Evolutionary conservation across 1,140 invertebrate species (phyloP).

Genomic region (Belonocnema kinseyi): DNA sequence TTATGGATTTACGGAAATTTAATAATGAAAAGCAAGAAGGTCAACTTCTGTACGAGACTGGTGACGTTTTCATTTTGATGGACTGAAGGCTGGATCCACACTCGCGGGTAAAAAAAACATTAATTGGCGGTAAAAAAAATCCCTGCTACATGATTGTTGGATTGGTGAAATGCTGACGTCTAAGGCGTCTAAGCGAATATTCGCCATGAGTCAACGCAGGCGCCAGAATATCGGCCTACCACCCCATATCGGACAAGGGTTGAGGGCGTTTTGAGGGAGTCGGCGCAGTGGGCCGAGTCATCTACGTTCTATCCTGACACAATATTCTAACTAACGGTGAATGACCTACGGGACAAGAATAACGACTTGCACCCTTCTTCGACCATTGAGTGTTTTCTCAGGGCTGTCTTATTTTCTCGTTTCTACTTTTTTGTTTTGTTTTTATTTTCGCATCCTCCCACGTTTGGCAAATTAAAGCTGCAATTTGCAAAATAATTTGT

Average conservation of each 20-base stretch:
- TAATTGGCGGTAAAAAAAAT: not conserved
- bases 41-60: not conserved
- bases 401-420: conserved; percentile 32
- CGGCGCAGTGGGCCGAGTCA: conserved; percentile 40
- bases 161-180: not conserved
- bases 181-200: conserved; percentile 5
- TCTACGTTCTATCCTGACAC: conserved; percentile 4
- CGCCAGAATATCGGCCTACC: conserved; percentile 66
- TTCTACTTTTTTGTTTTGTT: not conserved
- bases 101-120: conserved; percentile 13
- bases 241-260: conserved; percentile 45
- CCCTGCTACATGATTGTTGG: conserved; percentile 35
- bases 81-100: not conserved
- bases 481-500: conserved; percentile 17
- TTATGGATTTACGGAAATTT: not conserved
- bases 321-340: conserved; percentile 33
- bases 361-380: conserved; percentile 20
- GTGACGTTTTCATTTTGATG: not conserved
- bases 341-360: conserved; percentile 36
- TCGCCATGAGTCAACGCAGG: conserved; percentile 54
- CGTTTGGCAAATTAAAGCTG: not conserved
- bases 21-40: not conserved
- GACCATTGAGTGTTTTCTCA: not conserved
- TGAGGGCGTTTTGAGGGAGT: conserved; percentile 36
- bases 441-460: conserved; percentile 28